Evolutionary conservation across 2,113 vertebrate species (phyloP).

Genomic region (Catagonus wagneri): DNA sequence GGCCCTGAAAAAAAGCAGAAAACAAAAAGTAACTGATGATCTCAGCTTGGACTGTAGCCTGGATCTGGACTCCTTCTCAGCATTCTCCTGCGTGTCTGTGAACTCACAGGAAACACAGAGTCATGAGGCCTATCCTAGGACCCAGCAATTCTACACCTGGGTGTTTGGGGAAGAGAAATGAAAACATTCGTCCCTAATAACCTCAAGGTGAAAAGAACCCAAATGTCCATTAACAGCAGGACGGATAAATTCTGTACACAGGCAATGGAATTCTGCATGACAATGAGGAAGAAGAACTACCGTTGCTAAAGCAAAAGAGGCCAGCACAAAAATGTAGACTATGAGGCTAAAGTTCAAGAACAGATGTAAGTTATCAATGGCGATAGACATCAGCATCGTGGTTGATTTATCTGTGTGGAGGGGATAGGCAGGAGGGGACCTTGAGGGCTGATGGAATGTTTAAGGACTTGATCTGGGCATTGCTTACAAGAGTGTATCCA

Average conservation of each 20-base stretch:
- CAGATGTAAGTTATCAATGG: not conserved
- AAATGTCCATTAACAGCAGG: not conserved
- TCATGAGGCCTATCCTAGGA: not conserved
- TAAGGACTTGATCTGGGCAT: not conserved
- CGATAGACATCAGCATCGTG: too few species aligned
- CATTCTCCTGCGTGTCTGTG: not conserved
- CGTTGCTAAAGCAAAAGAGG: not conserved
- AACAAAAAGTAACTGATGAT: too few species aligned
- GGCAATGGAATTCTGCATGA: fast-evolving
- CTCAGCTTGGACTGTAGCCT: not conserved
- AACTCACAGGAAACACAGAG: fast-evolving
- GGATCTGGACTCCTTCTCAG: not conserved
- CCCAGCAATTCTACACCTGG: not conserved
- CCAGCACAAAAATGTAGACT: not conserved
- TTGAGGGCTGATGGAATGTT: not conserved
- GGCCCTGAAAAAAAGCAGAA: too few species aligned
- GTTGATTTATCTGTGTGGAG: not conserved
- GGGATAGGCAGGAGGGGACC: not conserved
- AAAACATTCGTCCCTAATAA: not conserved
- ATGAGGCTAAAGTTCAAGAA: not conserved
- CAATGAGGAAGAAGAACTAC: not conserved
- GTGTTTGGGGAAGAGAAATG: not conserved
- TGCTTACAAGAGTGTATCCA: not conserved
- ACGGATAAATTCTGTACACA: not conserved
- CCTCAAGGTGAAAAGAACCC: not conserved